Conservation (phyloP, 2,113 vertebrate genomes). For the Mustela nigripes region DNA sequence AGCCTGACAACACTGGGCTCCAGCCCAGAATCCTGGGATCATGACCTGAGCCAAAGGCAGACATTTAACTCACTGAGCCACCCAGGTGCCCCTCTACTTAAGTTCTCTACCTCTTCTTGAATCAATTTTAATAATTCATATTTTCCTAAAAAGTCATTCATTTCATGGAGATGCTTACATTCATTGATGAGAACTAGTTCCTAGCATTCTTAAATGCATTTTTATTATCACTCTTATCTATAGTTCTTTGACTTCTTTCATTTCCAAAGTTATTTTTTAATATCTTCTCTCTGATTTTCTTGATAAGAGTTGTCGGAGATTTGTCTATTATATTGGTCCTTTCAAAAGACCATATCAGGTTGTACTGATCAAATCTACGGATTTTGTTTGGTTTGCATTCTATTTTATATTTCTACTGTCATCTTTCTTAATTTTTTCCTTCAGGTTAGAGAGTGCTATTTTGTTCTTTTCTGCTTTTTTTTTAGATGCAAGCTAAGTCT, state of each 20-base stretch:
- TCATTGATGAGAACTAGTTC: not conserved
- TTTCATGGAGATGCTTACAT: not conserved
- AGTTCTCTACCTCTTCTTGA: not conserved
- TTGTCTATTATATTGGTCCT: not conserved
- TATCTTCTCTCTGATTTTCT: not conserved
- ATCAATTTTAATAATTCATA: not conserved
- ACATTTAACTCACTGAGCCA: not conserved
- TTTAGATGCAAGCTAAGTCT: not conserved
- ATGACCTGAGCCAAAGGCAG: not conserved
- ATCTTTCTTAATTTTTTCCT: not conserved
- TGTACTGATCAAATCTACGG: not conserved
- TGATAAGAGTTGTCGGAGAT: not conserved
- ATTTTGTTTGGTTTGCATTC: not conserved
- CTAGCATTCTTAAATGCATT: not conserved
- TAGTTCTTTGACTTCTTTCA: not conserved
- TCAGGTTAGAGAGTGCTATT: not conserved
- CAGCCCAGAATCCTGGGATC: not conserved
- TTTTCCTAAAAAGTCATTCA: not conserved
- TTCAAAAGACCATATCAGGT: not conserved
- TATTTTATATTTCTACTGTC: not conserved
- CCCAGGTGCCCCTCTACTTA: not conserved
- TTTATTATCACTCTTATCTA: not conserved
- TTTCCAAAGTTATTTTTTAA: constrained; percentile 17
- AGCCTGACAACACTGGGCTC: not conserved
- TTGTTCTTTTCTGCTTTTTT: not conserved